Base-by-base conservation (phyloP, 2,113 vertebrate genomes). In the Chloebia gouldiae region DNA sequence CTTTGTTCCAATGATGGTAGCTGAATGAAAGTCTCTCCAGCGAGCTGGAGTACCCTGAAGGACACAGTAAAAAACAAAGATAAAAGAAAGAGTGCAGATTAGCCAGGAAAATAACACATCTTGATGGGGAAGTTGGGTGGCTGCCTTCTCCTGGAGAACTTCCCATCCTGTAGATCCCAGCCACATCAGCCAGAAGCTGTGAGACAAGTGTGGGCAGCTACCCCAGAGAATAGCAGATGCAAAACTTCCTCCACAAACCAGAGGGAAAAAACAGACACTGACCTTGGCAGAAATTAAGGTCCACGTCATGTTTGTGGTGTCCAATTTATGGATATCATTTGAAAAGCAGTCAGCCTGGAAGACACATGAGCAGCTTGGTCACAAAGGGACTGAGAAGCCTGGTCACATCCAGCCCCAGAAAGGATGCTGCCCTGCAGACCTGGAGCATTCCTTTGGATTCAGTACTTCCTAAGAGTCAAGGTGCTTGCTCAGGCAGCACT, bases 1-100 rank as follows among this genome's bases (percentile, higher is more conserved):
- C 95, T 99, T 98, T 61, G 95, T 98, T 66, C 98, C 99, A 68
- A 99, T 99, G 93, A 99, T 99, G 31, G 99, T 99, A 71, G 99
- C 99, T 0, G 99, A 99, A 94, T 99, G 99, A 84, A 99, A 99
- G 96, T 99, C 99, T 93, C 99, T 98, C 99, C 99, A 99, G 25
- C 99, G 98, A 27, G 99, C 99, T 25, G 99, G 99, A 2, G 98
- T 98, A 23, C 99, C 99, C 99, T 99, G 95, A 44, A 69, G 85
- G 68, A 75, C 39, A 61, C 40, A 44, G 33, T 24, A 4, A 56
- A 88, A 77, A n/a, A 73, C 27, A 59, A 68, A 69, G 18, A 69
- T 7, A 51, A 70, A 54, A 81, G 30, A 24, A 66, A 49, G 49
- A 49, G 60, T 27, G 59, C 45, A 69, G 37, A 31, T 66, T 71